Percentiles rank a stretch among this genome's conserved stretches.
Evolutionary conservation across 2,113 vertebrate species (phyloP).

Genomic region (Oreochromis tanganicae): DNA sequence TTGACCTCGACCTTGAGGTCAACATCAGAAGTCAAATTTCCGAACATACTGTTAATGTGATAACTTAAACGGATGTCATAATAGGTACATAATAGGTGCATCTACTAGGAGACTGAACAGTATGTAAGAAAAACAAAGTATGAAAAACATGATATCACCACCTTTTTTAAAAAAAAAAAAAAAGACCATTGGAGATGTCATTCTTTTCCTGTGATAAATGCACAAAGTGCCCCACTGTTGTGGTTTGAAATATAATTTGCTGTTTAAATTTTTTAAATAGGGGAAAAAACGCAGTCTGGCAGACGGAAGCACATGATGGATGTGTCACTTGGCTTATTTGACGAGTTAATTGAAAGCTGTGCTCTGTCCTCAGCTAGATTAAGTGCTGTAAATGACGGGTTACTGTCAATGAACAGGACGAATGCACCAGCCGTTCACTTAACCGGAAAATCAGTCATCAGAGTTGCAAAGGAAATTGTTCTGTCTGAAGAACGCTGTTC

Average conservation of each 20-base stretch:
- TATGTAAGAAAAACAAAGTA: neutral
- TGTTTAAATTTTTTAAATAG: neutral
- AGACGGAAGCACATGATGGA: constrained; percentile 34
- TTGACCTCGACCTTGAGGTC: neutral
- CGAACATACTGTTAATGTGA: neutral
- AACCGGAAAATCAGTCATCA: constrained; percentile 47
- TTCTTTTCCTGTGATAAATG: neutral
- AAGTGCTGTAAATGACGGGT: constrained; percentile 61
- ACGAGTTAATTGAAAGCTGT: constrained; percentile 67
- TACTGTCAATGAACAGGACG: constrained; percentile 48
- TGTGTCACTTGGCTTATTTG: constrained; percentile 48
- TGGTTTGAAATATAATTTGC: constrained; percentile 12
- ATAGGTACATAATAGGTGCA: neutral
- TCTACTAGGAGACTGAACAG: neutral
- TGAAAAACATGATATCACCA: neutral
- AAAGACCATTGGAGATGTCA: neutral
- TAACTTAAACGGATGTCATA: neutral
- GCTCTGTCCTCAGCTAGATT: constrained; percentile 42
- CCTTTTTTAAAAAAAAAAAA: neutral
- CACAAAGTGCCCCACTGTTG: neutral
- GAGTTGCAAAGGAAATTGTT: constrained; percentile 37
- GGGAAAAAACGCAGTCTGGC: neutral
- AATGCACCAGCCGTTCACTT: constrained; percentile 35
- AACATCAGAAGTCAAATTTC: neutral
- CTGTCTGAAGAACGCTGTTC: constrained; percentile 21